phyloP scores from a whole-genome alignment of 2,888 invertebrate species.

The Drosophila leonis region DNA sequence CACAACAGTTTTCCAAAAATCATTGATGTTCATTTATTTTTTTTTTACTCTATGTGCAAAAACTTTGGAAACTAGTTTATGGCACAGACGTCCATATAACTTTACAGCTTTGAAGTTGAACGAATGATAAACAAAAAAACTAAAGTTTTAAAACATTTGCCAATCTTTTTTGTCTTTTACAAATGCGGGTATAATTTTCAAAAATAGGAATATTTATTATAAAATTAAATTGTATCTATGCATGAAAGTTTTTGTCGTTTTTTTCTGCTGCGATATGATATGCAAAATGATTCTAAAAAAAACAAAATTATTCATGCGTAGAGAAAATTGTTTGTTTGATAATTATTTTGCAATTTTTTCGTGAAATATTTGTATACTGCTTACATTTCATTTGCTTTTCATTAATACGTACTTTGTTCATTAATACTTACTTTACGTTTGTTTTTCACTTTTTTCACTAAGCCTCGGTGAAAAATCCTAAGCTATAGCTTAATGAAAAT shows the following conservation, averaged over 20 bases:
- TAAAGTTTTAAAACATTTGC: background rate
- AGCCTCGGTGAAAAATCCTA: too few species aligned
- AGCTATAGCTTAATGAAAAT: slow-evolving; percentile 16
- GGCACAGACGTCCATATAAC: background rate
- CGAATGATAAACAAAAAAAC: background rate
- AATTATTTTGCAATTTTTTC: background rate
- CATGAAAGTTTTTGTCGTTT: background rate
- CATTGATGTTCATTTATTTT: background rate
- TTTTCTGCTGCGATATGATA: background rate
- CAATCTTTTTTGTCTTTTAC: background rate
- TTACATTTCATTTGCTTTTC: background rate
- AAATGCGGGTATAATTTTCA: background rate
- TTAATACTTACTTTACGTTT: too few species aligned
- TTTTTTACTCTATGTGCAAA: background rate
- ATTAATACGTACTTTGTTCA: too few species aligned
- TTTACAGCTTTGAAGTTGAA: slow-evolving; percentile 1
- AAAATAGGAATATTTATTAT: background rate
- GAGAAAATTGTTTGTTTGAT: background rate
- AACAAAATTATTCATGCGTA: too few species aligned
- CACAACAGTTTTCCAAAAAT: slow-evolving; percentile 2
- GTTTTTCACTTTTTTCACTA: background rate
- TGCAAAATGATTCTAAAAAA: background rate
- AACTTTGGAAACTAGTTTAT: background rate
- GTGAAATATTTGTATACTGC: background rate
- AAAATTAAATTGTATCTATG: background rate